Evolutionary conservation across 2,888 invertebrate species (phyloP), one percentile per base, ranked within the genome.

Genomic region (Ophion ellenae): DNA sequence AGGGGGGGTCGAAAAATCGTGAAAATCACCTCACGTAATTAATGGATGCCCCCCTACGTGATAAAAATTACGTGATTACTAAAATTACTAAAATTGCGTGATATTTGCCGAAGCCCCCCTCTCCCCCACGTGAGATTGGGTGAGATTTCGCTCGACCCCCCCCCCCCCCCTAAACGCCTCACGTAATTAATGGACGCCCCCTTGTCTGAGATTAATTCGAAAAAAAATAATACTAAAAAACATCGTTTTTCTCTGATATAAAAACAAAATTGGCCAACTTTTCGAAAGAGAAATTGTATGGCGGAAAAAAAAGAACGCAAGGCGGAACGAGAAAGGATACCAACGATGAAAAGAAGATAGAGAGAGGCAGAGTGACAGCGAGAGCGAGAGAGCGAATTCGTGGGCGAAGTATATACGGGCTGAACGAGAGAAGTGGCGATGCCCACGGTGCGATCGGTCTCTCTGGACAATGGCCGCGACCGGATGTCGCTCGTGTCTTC

Each of bases 381-480:
- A 32, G 32, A 32, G 32, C 24, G 36, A 20, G 40, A 28, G 40
- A 66, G 70, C 9, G 24, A 47, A 45, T 59, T 76, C 75, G 85
- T 85, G 85, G 85, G 85, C 82, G 85, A 80, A 64, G 74, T 63
- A 36, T 73, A 59, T 47, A 47, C 32, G 69, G 70, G 53, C 57
- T 59, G 73, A 81, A 66, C 59, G 75, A 67, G 71, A 83, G 74
- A 32, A 64, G 64, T 20, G 47, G 57, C 53, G 78, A 79, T 82
- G 71, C 82, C 82, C 79, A 82, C 85, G 75, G 40, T 40, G 64
- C 76, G 47, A 64, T 80, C 47, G 40, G 36, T 77, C 82, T 77
- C 74, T 28, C 77, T 91, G 91, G 91, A 93, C 93, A 93, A 93
- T 92, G 92, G 91, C 89, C 90, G 90, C 91, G 90, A 87, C 82